phyloP scores from a whole-genome alignment of 2,888 invertebrate species.

The Eupithecia insigniata region DNA sequence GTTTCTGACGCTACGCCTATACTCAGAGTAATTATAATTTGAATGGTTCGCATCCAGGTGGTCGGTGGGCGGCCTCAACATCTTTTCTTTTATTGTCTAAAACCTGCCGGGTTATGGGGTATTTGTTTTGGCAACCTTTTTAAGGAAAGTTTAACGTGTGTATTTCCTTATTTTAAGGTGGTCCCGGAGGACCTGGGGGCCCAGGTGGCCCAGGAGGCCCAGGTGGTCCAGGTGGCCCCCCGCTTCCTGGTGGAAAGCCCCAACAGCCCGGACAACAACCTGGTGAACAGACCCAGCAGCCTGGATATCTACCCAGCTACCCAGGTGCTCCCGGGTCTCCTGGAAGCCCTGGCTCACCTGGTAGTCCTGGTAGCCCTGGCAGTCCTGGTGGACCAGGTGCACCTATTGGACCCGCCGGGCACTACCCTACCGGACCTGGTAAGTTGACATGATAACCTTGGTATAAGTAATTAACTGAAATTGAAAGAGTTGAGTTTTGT shows the following conservation, averaged over 20 bases:
- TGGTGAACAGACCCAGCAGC: slow-evolving; percentile 4
- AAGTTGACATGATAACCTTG: background rate
- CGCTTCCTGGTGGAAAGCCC: slow-evolving; percentile 42
- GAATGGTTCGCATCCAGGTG: no score
- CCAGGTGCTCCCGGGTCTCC: slow-evolving; percentile 29
- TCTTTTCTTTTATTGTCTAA: no score
- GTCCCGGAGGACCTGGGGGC: slow-evolving; percentile 34
- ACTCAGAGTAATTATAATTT: no score
- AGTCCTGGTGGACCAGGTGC: slow-evolving; percentile 59
- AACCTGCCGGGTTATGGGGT: no score
- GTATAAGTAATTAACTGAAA: background rate
- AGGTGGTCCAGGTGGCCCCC: slow-evolving; percentile 38
- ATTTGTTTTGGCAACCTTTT: no score
- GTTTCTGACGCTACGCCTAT: no score
- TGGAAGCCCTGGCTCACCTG: slow-evolving; percentile 37
- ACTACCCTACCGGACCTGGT: slow-evolving; percentile 1
- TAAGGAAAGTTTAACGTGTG: no score
- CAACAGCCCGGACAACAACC: slow-evolving; percentile 11
- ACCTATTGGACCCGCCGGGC: slow-evolving; percentile 44
- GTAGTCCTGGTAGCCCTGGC: slow-evolving; percentile 27
- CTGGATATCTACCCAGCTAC: slow-evolving; percentile 26
- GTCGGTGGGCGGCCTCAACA: no score
- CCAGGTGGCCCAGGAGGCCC: slow-evolving; percentile 40
- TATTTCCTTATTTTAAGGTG: slow-evolving; percentile 24
- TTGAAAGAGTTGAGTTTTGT: background rate